Evolutionary conservation across 2,797 vertebrate species (phyloP).

Genomic region (Pseudochirops corinnae): DNA sequence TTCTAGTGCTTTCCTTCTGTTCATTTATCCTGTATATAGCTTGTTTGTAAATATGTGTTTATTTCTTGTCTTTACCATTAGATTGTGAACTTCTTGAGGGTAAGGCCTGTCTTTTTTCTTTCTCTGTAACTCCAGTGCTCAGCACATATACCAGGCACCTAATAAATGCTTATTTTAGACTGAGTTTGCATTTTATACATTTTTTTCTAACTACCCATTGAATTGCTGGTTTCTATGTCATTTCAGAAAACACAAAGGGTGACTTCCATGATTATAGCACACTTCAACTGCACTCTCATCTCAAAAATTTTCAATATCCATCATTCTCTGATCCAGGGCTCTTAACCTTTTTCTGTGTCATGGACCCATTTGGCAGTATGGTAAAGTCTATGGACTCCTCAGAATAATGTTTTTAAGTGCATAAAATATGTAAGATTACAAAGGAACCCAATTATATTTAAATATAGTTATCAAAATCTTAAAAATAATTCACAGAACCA

Average conservation of each 20-base stretch:
- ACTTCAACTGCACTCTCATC: background rate
- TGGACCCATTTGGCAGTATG: background rate
- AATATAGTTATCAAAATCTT: background rate
- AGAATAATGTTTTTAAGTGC: background rate
- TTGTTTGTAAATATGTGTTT: background rate
- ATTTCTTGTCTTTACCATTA: background rate
- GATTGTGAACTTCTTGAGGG: background rate
- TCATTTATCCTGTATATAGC: background rate
- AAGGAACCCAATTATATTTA: background rate
- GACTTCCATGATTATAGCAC: background rate
- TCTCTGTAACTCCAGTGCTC: background rate
- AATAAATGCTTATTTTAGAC: background rate
- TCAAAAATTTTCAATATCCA: background rate
- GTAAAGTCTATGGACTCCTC: background rate
- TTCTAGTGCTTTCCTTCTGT: background rate
- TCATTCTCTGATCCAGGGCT: background rate
- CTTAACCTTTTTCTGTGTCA: background rate
- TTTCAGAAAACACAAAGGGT: background rate
- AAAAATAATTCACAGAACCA: background rate
- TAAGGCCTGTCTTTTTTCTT: background rate
- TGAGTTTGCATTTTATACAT: background rate
- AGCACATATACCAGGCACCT: background rate
- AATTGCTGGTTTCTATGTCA: background rate
- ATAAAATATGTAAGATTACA: background rate
- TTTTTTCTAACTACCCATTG: background rate